These are phyloP conservation scores for Hofmannophila pseudospretella DNA, from an alignment of 2,888 invertebrate genomes.

Conservation along the genomic window DNA sequence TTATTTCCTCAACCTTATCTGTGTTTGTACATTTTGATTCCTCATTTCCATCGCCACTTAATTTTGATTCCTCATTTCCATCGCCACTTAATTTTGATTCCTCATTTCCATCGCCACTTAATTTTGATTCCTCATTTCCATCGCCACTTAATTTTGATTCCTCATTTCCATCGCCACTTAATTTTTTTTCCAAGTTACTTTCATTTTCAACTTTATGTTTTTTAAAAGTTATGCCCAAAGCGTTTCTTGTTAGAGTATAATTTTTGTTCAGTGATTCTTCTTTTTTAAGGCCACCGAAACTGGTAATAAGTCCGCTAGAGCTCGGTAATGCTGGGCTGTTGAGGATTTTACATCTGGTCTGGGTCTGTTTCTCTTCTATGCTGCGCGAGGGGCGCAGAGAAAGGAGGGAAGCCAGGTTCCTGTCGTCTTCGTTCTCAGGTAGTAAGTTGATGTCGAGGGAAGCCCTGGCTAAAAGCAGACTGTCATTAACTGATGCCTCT, in stretches of 20 bases:
- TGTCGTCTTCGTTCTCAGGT: conserved; percentile 89
- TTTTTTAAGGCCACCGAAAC: conserved; percentile 76
- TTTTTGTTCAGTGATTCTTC: conserved; percentile 70
- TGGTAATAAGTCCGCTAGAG: conserved; percentile 62
- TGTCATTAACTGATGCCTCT: conserved; percentile 81
- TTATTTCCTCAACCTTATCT: too few relatives aligned
- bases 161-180: neutral
- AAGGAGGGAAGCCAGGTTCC: conserved; percentile 86
- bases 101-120: neutral
- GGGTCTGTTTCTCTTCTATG: conserved; percentile 76
- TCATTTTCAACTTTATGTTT: conserved; percentile 24
- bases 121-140: neutral
- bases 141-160: neutral
- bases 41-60: neutral
- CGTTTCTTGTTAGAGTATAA: conserved; percentile 43
- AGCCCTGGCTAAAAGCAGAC: conserved; percentile 83
- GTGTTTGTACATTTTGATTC: too few relatives aligned
- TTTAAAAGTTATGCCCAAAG: conserved; percentile 60
- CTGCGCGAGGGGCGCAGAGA: conserved; percentile 81
- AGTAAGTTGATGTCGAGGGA: conserved; percentile 88
- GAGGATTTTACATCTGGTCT: conserved; percentile 69
- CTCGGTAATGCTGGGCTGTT: conserved; percentile 77
- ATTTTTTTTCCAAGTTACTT: neutral
- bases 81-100: neutral
- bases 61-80: neutral